A percentile compares a stretch with the other conserved stretches of the same genome.
Evolutionary conservation across 1,140 invertebrate genomes (phyloP).

Genomic region (Drusus annulatus): DNA sequence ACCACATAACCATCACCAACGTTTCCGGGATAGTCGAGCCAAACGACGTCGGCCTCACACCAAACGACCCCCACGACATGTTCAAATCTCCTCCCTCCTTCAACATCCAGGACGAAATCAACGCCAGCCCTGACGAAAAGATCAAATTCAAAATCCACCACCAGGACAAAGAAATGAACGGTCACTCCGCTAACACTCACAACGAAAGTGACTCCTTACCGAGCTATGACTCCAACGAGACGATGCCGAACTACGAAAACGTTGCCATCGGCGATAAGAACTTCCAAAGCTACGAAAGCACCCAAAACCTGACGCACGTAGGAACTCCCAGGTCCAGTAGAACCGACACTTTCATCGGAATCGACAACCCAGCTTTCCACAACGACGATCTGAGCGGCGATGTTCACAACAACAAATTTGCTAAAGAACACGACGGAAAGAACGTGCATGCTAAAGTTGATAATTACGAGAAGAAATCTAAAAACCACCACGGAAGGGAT

Average conservation of each 20-base stretch:
- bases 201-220: slow-evolving; percentile 51
- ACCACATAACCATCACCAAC: slow-evolving; percentile 32
- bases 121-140: slow-evolving; percentile 38
- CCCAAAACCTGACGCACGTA: slow-evolving; percentile 50
- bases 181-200: neutral
- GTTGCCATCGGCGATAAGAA: slow-evolving; percentile 42
- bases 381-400: slow-evolving; percentile 19
- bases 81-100: slow-evolving; percentile 42
- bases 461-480: slow-evolving; percentile 38
- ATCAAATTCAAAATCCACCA: slow-evolving; percentile 38
- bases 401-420: slow-evolving; percentile 14
- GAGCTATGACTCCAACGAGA: slow-evolving; percentile 48
- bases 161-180: slow-evolving; percentile 35
- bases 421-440: slow-evolving; percentile 18
- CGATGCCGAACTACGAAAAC: slow-evolving; percentile 33
- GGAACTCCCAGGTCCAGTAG: slow-evolving; percentile 43
- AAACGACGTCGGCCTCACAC: slow-evolving; percentile 24
- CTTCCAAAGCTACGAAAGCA: slow-evolving; percentile 57
- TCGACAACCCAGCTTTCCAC: slow-evolving; percentile 54
- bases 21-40: slow-evolving; percentile 12
- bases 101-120: slow-evolving; percentile 53
- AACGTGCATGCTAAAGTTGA: slow-evolving; percentile 12
- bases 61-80: slow-evolving; percentile 51
- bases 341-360: slow-evolving; percentile 23
- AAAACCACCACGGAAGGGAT: slow-evolving; percentile 20